Evolutionary conservation across 1,140 invertebrate species (phyloP), one percentile per base, ranked within the genome.

Genomic region (Heliconius congener): DNA sequence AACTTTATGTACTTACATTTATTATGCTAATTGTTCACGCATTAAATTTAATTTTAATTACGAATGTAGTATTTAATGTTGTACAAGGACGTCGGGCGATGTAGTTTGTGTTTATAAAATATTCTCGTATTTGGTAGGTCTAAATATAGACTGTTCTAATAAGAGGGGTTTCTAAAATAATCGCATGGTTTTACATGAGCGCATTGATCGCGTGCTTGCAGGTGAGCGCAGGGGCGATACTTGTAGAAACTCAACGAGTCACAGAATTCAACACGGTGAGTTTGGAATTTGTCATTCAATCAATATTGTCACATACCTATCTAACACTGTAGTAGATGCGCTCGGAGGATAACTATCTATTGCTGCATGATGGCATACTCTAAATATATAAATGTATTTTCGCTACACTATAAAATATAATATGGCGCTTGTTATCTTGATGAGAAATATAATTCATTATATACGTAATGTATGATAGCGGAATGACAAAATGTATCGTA

Each of bases 161-260:
- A 81, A 78, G 83, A 83, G 85, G 81, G 84, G 85, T 83, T 82
- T 85, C 83, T 84, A 84, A 66, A 66, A 66, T 66, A 66, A 86
- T 85, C 85, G 86, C 80, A 84, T 86, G 82, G 82, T 87, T 91
- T 37, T 88, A 90, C 86, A 91, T 90, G 87, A 93, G 91, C 88
- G 89, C 87, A 91, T 89, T 94, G 87, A 91, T 93, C 88, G 90
- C 92, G 88, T 94, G 90, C 93, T 93, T 90, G 87, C 92, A 94
- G 93, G 92, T 94, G 87, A 93, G 86, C 89, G 91, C 91, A 83
- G 89, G 91, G 90, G 93, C 93, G 89, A 93, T 93, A 90, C 89
- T 94, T 79, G 88, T 93, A 91, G 91, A 94, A 91, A 91, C 88
- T 81, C 91, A 88, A 74, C 91, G 93, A 80, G 87, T 91, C 82